These are phyloP conservation scores for Leptinotarsa rubiginosa DNA, from an alignment of 2,888 invertebrate genomes.

Conservation along the genomic window DNA sequence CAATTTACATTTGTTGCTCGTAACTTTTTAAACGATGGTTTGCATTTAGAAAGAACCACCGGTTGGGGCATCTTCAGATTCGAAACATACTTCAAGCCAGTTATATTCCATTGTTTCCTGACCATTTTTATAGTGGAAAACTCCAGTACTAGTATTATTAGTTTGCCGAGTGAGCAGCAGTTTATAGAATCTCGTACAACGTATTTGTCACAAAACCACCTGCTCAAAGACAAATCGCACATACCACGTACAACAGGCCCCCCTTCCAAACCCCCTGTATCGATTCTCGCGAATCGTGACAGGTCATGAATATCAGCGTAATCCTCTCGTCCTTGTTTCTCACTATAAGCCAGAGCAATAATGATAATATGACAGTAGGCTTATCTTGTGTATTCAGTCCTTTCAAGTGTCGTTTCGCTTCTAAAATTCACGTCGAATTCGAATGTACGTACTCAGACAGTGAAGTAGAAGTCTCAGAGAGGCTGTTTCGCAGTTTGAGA, in stretches of 20 bases:
- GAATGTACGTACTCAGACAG: conserved; percentile 40
- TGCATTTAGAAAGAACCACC: too few relatives aligned
- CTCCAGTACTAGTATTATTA: too few relatives aligned
- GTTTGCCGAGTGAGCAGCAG: too few relatives aligned
- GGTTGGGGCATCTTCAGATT: too few relatives aligned
- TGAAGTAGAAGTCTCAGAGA: conserved; percentile 34
- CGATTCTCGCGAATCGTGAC: conserved; percentile 4
- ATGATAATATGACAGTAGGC: conserved; percentile 45
- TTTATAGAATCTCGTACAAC: background rate
- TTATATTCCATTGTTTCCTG: too few relatives aligned
- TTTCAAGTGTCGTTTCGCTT: conserved; percentile 37
- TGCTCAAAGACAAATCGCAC: background rate
- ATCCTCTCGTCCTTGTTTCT: conserved; percentile 2
- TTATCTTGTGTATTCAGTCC: conserved; percentile 51
- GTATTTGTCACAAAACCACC: background rate
- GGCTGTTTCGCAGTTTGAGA: conserved; percentile 34
- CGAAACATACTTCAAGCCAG: too few relatives aligned
- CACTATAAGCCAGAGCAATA: background rate
- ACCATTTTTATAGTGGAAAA: too few relatives aligned
- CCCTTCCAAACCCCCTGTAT: background rate
- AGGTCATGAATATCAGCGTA: conserved; percentile 10
- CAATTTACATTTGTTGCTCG: too few relatives aligned
- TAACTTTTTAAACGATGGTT: too few relatives aligned
- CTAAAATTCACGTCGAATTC: conserved; percentile 44
- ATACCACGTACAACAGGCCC: background rate